Conservation (phyloP, 2,888 invertebrate genomes). For the Sinelater perroti region DNA sequence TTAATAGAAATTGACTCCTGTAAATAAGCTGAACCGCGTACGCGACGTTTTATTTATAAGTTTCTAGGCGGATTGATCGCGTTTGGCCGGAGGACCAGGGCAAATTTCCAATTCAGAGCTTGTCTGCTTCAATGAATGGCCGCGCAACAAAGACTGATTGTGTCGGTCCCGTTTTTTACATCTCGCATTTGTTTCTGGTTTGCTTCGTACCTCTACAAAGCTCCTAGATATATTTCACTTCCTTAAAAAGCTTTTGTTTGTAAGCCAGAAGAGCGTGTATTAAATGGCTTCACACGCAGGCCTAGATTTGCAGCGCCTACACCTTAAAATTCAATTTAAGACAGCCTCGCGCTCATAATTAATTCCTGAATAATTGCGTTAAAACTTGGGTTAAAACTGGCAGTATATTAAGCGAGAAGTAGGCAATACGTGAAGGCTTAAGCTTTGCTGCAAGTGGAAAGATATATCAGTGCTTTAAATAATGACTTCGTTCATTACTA, state of each 20-base stretch:
- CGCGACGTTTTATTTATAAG: constrained; percentile 31
- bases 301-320: constrained; percentile 1
- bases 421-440: constrained; percentile 37
- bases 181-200: constrained; percentile 50
- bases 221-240: constrained; percentile 24
- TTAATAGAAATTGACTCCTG: constrained; percentile 9
- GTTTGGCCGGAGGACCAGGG: constrained; percentile 30
- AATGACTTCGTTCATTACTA: constrained; percentile 40
- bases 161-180: constrained; percentile 48
- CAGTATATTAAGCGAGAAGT: constrained; percentile 31
- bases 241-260: background rate
- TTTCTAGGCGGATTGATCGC: constrained; percentile 32
- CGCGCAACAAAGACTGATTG: constrained; percentile 51
- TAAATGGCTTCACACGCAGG: background rate
- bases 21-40: constrained; percentile 21
- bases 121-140: constrained; percentile 51
- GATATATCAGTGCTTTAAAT: constrained; percentile 40
- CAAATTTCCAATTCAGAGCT: constrained; percentile 52
- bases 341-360: constrained; percentile 1
- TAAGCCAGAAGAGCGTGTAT: background rate
- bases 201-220: constrained; percentile 38
- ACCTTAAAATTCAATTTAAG: constrained; percentile 9
- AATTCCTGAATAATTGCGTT: constrained; percentile 11
- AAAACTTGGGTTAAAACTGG: constrained; percentile 16
- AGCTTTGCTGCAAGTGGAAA: constrained; percentile 32